Conservation (phyloP, 2,797 vertebrate genomes). For the Coccyzus lansbergi region DNA sequence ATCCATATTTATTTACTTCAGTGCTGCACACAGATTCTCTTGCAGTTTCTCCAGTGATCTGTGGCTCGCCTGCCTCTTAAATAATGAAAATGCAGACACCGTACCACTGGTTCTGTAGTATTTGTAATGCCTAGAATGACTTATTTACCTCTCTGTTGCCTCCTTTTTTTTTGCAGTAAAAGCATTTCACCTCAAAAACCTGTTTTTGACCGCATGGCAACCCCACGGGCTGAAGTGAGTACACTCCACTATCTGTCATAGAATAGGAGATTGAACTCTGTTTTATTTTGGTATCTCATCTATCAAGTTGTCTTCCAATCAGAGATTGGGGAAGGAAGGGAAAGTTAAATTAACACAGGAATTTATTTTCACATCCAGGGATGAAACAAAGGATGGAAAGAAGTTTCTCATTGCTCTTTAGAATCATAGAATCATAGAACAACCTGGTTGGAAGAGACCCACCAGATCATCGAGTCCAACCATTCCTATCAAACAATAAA, state of each 20-base stretch:
- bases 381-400: neutral
- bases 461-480: no score
- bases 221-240: slow-evolving; percentile 78
- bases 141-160: neutral
- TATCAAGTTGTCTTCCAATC: slow-evolving; percentile 12
- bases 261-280: neutral
- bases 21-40: neutral
- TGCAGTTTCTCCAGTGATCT: neutral
- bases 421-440: no score
- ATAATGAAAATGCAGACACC: neutral
- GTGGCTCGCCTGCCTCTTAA: neutral
- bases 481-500: no score
- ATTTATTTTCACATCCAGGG: neutral
- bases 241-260: neutral
- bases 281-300: neutral
- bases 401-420: neutral
- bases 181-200: slow-evolving; percentile 44
- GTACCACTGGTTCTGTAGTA: neutral
- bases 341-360: neutral
- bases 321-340: neutral
- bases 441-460: no score
- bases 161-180: slow-evolving; percentile 73
- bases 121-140: neutral
- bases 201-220: slow-evolving; percentile 51
- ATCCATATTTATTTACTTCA: slow-evolving; percentile 3